A percentile compares a stretch with the other conserved stretches of the same genome.
Conservation (phyloP, 2,888 invertebrate genomes). For the Xestia rhomboidea region DNA sequence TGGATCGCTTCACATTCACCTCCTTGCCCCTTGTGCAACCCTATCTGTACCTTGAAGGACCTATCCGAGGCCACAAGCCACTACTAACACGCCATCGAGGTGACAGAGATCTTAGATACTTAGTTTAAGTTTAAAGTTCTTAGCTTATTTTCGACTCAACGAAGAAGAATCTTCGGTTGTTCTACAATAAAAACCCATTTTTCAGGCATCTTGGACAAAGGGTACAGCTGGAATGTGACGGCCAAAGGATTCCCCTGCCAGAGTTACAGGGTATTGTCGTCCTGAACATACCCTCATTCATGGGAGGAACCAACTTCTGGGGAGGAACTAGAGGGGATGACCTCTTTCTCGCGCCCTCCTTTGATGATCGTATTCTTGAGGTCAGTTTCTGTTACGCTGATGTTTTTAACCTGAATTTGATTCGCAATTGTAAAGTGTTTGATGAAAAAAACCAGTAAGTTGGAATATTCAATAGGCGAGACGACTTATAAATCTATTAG, state of each 20-base stretch:
- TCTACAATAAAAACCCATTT: neutral
- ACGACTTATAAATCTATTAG: no score
- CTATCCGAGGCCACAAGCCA: neutral
- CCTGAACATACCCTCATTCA: slow-evolving; percentile 98
- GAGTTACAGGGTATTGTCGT: slow-evolving; percentile 99
- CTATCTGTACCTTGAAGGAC: neutral
- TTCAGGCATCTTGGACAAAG: slow-evolving; percentile 96
- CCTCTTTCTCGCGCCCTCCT: slow-evolving; percentile 97
- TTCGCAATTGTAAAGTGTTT: neutral
- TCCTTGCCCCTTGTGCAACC: neutral
- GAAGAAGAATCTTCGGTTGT: neutral
- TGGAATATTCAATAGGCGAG: no score
- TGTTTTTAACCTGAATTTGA: neutral
- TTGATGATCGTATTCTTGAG: slow-evolving; percentile 98
- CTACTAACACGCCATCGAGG: neutral
- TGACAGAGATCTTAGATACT: neutral
- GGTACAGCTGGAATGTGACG: slow-evolving; percentile 98
- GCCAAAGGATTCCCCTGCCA: slow-evolving; percentile 98
- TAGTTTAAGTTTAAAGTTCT: neutral
- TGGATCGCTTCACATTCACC: neutral
- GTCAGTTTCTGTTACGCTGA: slow-evolving; percentile 86
- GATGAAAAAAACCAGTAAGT: neutral
- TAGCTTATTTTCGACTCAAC: neutral
- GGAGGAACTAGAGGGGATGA: slow-evolving; percentile 98
- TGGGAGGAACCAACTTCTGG: slow-evolving; percentile 99